Conservation (phyloP, 2,113 vertebrate species). For the Equus przewalskii region DNA sequence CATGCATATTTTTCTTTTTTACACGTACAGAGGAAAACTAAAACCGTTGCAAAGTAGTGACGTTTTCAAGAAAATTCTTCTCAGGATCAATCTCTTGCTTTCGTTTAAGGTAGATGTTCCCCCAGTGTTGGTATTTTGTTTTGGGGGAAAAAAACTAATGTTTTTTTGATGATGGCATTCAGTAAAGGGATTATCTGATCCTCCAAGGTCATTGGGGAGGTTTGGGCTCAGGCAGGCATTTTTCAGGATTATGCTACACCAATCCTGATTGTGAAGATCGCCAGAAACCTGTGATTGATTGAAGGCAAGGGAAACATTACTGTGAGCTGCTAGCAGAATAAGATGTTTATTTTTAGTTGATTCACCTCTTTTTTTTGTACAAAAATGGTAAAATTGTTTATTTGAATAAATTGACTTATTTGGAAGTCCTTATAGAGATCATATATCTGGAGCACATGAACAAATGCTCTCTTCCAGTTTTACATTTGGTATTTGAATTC, state of each 20-base stretch:
- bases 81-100: not conserved
- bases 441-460: not conserved
- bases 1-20: not conserved
- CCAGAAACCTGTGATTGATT: conserved; percentile 49
- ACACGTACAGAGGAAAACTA: not conserved
- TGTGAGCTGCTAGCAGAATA: not conserved
- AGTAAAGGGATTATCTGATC: conserved; percentile 33
- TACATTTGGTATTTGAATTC: not conserved
- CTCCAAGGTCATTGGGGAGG: not conserved
- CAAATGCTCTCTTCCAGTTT: not conserved
- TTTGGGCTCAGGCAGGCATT: not conserved
- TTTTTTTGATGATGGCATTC: conserved; percentile 36
- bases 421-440: not conserved
- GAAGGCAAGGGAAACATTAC: conserved; percentile 16
- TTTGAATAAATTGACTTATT: conserved; percentile 50
- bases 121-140: not conserved
- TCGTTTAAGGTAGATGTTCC: not conserved
- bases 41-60: conserved; percentile 1
- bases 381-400: not conserved
- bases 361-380: not conserved
- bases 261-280: not conserved
- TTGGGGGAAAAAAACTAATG: not conserved
- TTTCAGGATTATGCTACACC: conserved; percentile 44
- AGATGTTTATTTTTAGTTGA: conserved; percentile 23
- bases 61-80: conserved; percentile 25